These are phyloP conservation scores for Melitaea cinxia DNA, from an alignment of 1,140 invertebrate genomes.

Conservation along the genomic window DNA sequence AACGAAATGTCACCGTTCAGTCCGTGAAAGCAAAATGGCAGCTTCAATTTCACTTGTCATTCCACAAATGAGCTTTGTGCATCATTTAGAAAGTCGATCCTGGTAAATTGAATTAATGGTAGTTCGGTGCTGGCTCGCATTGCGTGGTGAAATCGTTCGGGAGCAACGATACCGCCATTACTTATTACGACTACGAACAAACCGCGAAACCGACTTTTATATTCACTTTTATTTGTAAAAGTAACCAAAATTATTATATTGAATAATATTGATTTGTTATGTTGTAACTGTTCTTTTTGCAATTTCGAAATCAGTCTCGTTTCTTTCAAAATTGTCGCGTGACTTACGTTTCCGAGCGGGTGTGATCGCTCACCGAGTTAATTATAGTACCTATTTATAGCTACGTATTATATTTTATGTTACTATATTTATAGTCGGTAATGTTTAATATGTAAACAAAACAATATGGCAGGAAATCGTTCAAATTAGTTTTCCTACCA, in stretches of 20 bases:
- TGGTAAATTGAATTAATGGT: constrained; percentile 67
- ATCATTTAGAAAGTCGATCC: constrained; percentile 75
- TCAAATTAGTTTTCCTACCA: too few relatives aligned
- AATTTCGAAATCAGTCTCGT: neutral
- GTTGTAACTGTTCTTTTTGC: neutral
- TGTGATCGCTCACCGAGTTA: too few relatives aligned
- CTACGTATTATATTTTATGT: neutral
- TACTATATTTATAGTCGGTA: too few relatives aligned
- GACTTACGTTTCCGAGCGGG: neutral
- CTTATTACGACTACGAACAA: constrained; percentile 29
- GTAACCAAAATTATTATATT: neutral
- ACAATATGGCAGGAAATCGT: too few relatives aligned
- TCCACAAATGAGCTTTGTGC: constrained; percentile 72
- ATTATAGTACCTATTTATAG: too few relatives aligned
- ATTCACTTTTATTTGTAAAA: neutral
- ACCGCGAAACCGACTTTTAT: constrained; percentile 14
- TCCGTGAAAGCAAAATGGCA: constrained; percentile 64
- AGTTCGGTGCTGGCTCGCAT: constrained; percentile 27
- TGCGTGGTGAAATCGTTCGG: constrained; percentile 40
- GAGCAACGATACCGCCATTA: constrained; percentile 28
- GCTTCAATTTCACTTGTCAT: constrained; percentile 72
- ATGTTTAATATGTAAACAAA: too few relatives aligned
- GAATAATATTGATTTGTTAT: neutral
- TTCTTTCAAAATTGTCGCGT: neutral
- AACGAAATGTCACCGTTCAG: constrained; percentile 61